These are phyloP conservation scores for Thalassoma bifasciatum DNA, from an alignment of 2,113 vertebrate species.

Conservation along the genomic window DNA sequence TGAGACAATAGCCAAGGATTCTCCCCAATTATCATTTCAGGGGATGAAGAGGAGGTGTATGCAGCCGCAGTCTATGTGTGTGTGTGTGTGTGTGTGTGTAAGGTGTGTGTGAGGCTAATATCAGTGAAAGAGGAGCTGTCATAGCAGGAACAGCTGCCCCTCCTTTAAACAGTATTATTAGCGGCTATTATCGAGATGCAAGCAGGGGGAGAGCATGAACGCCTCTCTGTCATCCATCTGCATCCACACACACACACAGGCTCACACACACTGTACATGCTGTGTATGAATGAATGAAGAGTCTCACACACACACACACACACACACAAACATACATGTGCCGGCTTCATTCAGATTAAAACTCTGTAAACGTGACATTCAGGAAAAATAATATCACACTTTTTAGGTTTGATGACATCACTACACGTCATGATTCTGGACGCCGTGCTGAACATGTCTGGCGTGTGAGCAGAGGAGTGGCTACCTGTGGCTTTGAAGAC, in stretches of 20 bases:
- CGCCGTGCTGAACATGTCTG: conserved; percentile 20
- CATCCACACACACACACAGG: background rate
- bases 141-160: conserved; percentile 66
- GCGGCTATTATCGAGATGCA: conserved; percentile 58
- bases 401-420: background rate
- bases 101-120: conserved; percentile 22
- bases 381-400: background rate
- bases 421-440: background rate
- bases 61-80: conserved; percentile 41
- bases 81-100: conserved; percentile 18
- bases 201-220: conserved; percentile 24
- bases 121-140: conserved; percentile 64
- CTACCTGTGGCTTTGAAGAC: conserved; percentile 58
- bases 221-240: background rate
- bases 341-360: background rate
- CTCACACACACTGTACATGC: background rate
- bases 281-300: conserved; percentile 20
- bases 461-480: conserved; percentile 21
- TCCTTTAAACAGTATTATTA: conserved; percentile 69
- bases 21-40: conserved; percentile 84
- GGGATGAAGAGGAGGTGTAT: conserved; percentile 63
- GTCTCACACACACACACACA: too few relatives aligned
- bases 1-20: conserved; percentile 96
- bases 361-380: background rate
- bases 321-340: conserved; percentile 10